These are phyloP conservation scores for Leuctra nigra DNA, from an alignment of 2,888 invertebrate genomes.

Conservation along the genomic window DNA sequence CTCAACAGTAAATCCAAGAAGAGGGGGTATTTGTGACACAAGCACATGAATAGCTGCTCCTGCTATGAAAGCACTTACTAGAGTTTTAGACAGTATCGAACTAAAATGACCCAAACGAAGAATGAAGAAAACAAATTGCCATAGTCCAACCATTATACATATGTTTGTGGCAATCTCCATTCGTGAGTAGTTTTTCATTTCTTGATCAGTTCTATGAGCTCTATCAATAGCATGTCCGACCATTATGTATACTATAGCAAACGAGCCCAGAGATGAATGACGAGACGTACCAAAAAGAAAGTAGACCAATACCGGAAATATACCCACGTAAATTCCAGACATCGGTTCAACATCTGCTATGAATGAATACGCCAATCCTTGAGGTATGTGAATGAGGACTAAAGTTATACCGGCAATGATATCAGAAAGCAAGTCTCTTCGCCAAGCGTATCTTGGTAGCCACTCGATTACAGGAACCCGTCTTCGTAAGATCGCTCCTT, in stretches of 20 bases:
- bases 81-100: slow-evolving; percentile 67
- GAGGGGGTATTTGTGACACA: slow-evolving; percentile 61
- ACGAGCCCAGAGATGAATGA: too few relatives aligned
- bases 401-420: slow-evolving; percentile 78
- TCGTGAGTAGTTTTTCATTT: too few relatives aligned
- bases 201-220: too few relatives aligned
- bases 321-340: too few relatives aligned
- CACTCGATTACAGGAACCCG: too few relatives aligned
- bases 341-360: slow-evolving; percentile 64
- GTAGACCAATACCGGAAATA: too few relatives aligned
- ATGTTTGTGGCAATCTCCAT: too few relatives aligned
- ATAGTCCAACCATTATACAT: too few relatives aligned
- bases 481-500: not conserved
- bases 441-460: slow-evolving; percentile 38
- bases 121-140: too few relatives aligned
- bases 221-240: too few relatives aligned
- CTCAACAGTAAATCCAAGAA: slow-evolving; percentile 55
- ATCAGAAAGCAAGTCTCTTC: slow-evolving; percentile 60
- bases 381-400: slow-evolving; percentile 86
- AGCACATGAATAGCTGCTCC: slow-evolving; percentile 81
- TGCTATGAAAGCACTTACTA: slow-evolving; percentile 84
- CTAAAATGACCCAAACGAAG: slow-evolving; percentile 67
- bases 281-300: too few relatives aligned
- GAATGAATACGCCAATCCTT: slow-evolving; percentile 76
- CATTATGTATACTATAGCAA: too few relatives aligned